Conservation (phyloP, 2,113 vertebrate species). For the Dromiciops gliroides region DNA sequence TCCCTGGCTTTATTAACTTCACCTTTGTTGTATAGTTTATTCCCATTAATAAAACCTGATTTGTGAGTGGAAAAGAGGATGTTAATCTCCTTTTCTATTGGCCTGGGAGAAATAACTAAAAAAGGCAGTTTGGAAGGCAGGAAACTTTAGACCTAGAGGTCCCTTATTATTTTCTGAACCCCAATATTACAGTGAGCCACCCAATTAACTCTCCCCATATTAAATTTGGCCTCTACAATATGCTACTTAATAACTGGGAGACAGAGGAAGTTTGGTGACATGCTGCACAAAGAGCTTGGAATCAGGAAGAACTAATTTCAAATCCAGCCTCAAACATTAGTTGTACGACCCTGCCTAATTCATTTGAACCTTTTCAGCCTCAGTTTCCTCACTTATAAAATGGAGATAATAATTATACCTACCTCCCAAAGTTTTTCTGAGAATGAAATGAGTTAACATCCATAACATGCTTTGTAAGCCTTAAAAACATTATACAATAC, state of each 20-base stretch:
- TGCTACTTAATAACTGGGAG: background rate
- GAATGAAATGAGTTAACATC: background rate
- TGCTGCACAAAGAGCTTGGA: background rate
- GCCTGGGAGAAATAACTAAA: too few species aligned
- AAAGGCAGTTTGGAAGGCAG: too few species aligned
- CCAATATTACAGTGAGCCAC: too few species aligned
- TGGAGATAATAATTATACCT: background rate
- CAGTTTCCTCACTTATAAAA: background rate
- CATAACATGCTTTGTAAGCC: background rate
- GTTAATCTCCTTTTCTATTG: too few species aligned
- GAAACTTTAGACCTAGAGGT: too few species aligned
- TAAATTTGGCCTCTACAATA: too few species aligned
- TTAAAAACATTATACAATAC: background rate
- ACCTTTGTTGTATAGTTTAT: too few species aligned
- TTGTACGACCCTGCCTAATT: background rate
- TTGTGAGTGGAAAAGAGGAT: too few species aligned
- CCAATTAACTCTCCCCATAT: too few species aligned
- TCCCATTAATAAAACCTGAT: too few species aligned
- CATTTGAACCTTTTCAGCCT: background rate
- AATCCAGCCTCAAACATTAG: background rate
- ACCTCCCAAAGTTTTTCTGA: background rate
- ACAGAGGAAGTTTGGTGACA: background rate
- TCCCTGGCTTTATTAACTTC: too few species aligned
- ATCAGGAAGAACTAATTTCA: background rate
- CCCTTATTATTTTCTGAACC: too few species aligned